Evolutionary conservation across 1,140 invertebrate species (phyloP), one percentile per base, ranked within the genome.

Genomic region (Lordiphosa collinella): DNA sequence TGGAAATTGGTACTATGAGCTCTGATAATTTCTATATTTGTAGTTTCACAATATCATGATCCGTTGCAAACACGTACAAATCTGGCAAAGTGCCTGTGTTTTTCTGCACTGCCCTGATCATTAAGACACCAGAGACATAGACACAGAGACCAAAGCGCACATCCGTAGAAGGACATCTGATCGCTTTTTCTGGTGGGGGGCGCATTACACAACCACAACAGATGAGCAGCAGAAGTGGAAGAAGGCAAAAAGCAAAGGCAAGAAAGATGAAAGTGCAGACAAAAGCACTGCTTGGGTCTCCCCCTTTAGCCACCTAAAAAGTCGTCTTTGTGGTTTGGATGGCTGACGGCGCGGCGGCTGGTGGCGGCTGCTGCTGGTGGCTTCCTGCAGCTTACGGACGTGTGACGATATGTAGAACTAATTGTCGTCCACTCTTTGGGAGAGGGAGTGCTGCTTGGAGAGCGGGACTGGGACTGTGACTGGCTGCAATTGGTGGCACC

Each of bases 351-450:
- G 13, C 35, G 53, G 61, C 44, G 53, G 49, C 58, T 47, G 63
- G 60, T 64, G 76, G 86, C 72, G n/a, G 13, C 35, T 50, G 61
- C 44, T 50, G 49, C 58, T 47, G 63, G 60, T 64, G 76, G 86
- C 72, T 87, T 87, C 85, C 85, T 87, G 85, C 84, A 87, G 86
- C 79, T 80, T 82, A 76, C 76, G 64, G 64, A 79, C 64, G 74
- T 79, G 84, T 86, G 84, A 86, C 78, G 86, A 87, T 86, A 85
- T 86, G 85, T 87, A 87, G 86, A 87, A 87, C 85, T 87, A 87
- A 87, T 87, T 87, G 85, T 87, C 78, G 76, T 80, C 76, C 76
- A 82, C 48, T 57, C 55, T 47, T 41, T 38, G 52, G 46, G 35
- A 11, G 2, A 48, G 35, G 13, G 14, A 49, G 38, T 22, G 10